These are phyloP conservation scores for Lophura nycthemera DNA, from an alignment of 2,113 vertebrate species.

Conservation along the genomic window DNA sequence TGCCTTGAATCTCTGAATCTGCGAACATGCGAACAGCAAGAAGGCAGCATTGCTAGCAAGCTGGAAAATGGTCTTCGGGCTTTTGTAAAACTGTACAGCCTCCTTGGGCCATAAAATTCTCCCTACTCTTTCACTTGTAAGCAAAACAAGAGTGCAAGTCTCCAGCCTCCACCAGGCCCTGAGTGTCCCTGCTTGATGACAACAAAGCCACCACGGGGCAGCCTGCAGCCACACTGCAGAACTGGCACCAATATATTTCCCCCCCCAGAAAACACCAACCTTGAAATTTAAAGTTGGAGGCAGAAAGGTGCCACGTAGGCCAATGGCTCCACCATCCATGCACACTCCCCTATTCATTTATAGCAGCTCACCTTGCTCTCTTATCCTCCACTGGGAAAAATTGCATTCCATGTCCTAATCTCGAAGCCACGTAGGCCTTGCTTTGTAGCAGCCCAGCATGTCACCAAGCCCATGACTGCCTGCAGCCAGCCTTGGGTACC, in stretches of 20 bases:
- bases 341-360: background rate
- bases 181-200: background rate
- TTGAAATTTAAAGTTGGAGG: background rate
- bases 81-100: background rate
- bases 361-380: background rate
- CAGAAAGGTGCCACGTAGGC: background rate
- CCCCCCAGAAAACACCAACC: fast-evolving
- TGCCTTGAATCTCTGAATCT: background rate
- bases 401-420: background rate
- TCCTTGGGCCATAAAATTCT: background rate
- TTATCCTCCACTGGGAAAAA: background rate
- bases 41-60: background rate
- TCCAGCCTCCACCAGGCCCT: no score
- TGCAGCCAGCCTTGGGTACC: background rate
- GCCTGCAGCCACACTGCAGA: background rate
- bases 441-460: background rate
- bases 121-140: background rate
- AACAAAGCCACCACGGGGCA: background rate
- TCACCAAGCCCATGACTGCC: background rate
- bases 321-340: background rate
- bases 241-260: background rate
- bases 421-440: background rate
- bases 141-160: background rate
- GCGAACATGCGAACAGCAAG: background rate
- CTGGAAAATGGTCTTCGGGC: background rate